Conservation (phyloP, 2,113 vertebrate genomes). For the Coregonus clupeaformis region DNA sequence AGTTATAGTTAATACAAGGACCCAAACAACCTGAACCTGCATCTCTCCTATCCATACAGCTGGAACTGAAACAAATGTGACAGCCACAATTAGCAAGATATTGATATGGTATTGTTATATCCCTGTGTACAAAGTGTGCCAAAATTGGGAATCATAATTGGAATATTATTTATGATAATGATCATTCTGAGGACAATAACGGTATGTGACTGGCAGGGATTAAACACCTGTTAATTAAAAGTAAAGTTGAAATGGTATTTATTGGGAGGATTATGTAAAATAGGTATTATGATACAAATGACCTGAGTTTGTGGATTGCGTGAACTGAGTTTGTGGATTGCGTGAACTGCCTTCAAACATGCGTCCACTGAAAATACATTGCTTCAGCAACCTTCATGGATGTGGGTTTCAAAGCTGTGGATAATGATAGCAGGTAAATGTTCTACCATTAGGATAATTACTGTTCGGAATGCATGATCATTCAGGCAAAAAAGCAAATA, state of each 20-base stretch:
- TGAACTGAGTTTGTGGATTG: no score
- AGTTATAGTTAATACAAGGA: not conserved
- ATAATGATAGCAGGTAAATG: no score
- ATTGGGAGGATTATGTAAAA: constrained; percentile 45
- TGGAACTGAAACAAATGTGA: no score
- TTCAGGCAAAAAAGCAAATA: no score
- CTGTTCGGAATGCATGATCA: no score
- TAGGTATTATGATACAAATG: no score
- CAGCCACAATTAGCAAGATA: constrained; percentile 5
- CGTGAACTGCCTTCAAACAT: no score
- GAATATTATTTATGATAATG: constrained; percentile 7
- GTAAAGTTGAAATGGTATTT: constrained; percentile 15
- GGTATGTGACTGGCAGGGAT: constrained; percentile 56
- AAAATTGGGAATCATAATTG: not conserved
- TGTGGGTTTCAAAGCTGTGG: no score
- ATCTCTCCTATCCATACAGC: not conserved
- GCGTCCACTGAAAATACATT: no score
- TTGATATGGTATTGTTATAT: not conserved
- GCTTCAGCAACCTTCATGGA: no score
- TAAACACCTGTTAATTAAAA: constrained; percentile 32
- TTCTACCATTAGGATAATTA: no score
- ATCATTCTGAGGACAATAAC: not conserved
- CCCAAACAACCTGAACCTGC: not conserved
- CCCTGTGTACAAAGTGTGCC: not conserved
- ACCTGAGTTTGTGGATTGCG: no score